Evolutionary conservation across 2,113 vertebrate genomes (phyloP).

Genomic region (Spermophilus dauricus): DNA sequence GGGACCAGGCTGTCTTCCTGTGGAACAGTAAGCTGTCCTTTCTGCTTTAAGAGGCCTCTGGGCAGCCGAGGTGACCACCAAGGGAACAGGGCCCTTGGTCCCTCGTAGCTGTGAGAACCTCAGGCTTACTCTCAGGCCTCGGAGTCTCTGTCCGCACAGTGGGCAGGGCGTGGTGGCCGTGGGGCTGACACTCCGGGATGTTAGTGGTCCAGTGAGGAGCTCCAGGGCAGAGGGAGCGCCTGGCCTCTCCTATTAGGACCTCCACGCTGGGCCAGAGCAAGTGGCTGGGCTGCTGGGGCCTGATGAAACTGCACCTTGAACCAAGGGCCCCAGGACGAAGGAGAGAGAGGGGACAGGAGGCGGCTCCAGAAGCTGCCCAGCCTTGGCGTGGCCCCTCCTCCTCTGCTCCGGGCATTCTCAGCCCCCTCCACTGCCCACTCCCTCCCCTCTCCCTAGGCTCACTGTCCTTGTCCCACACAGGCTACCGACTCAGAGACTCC

Average conservation of each 20-base stretch:
- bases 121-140: neutral
- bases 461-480: too few species aligned
- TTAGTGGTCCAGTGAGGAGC: neutral
- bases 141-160: neutral
- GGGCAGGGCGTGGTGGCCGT: accelerated
- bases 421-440: too few species aligned
- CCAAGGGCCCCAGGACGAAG: neutral
- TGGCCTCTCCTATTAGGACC: neutral
- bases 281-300: neutral
- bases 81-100: neutral
- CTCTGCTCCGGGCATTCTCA: too few species aligned
- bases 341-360: accelerated
- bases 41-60: neutral
- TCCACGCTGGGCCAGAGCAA: accelerated
- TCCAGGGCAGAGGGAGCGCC: neutral
- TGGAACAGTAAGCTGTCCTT: accelerated
- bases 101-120: neutral
- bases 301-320: accelerated
- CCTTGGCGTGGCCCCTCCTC: too few species aligned
- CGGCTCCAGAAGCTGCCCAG: too few species aligned
- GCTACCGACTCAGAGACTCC: neutral
- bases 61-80: neutral
- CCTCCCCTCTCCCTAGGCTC: neutral
- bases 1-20: neutral
- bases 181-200: neutral